Evolutionary conservation across 2,113 vertebrate species (phyloP).

Genomic region (Bambusicola thoracicus): DNA sequence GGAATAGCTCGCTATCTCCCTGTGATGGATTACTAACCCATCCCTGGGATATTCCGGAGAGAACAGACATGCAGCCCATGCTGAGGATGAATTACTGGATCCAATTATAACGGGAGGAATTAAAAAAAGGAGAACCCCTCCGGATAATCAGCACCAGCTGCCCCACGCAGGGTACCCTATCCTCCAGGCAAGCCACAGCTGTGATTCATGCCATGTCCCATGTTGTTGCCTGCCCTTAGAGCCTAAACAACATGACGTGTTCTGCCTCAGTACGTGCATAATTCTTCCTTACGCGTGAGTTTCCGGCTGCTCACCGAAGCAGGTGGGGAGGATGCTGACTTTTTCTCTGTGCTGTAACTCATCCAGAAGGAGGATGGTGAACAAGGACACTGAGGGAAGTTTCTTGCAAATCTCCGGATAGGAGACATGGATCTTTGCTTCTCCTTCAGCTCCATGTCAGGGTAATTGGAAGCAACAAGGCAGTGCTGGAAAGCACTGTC

Average conservation of each 20-base stretch:
- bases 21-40: slow-evolving; percentile 21
- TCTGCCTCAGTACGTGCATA: background rate
- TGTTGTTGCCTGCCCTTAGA: background rate
- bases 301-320: background rate
- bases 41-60: background rate
- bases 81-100: slow-evolving; percentile 41
- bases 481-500: background rate
- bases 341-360: background rate
- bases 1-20: background rate
- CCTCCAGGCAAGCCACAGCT: background rate
- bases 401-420: background rate
- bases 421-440: slow-evolving; percentile 5
- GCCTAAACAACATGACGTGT: background rate
- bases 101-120: background rate
- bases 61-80: background rate
- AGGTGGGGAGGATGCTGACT: background rate
- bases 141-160: slow-evolving; percentile 41
- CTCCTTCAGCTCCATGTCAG: background rate
- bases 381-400: background rate
- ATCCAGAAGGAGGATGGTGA: accelerated
- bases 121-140: background rate
- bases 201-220: slow-evolving; percentile 13
- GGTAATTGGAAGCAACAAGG: slow-evolving; percentile 40
- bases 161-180: background rate
- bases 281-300: background rate